These are phyloP conservation scores for Keiferia lycopersicella DNA, from an alignment of 2,888 invertebrate genomes.

Conservation along the genomic window DNA sequence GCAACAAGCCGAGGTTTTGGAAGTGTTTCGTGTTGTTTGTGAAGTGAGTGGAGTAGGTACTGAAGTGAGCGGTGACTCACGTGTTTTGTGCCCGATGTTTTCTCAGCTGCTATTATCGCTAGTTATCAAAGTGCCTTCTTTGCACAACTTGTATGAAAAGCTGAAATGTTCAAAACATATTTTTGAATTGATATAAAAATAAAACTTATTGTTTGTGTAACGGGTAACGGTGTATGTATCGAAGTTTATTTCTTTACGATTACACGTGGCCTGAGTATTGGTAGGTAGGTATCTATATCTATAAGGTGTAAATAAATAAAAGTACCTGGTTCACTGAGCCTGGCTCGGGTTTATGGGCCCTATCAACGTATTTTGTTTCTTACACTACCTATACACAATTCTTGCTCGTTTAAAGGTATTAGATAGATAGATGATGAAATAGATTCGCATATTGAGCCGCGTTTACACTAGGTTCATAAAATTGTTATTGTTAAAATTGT, in stretches of 20 bases:
- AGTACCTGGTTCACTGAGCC: not conserved
- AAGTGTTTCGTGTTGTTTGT: not conserved
- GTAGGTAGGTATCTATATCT: no score
- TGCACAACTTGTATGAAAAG: not conserved
- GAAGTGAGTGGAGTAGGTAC: not conserved
- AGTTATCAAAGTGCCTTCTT: slow-evolving; percentile 10
- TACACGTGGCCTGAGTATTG: not conserved
- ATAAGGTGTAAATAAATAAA: not conserved
- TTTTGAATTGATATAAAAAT: not conserved
- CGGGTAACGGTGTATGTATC: not conserved
- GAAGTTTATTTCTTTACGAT: not conserved
- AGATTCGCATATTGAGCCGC: no score
- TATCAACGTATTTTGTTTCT: no score
- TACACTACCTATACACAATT: no score
- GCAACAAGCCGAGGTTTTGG: not conserved
- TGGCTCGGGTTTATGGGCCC: no score
- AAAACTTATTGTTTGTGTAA: not conserved
- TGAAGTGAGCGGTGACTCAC: not conserved
- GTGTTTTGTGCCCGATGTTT: slow-evolving; percentile 10
- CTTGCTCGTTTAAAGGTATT: no score
- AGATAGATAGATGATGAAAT: not conserved
- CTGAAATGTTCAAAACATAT: slow-evolving; percentile 5
- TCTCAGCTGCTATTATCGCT: slow-evolving; percentile 7
- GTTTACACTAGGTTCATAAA: no score
- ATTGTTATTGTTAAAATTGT: no score